Conservation (phyloP, 53 echinoderm and acorn worm genomes). For the Apostichopus leukothele region DNA sequence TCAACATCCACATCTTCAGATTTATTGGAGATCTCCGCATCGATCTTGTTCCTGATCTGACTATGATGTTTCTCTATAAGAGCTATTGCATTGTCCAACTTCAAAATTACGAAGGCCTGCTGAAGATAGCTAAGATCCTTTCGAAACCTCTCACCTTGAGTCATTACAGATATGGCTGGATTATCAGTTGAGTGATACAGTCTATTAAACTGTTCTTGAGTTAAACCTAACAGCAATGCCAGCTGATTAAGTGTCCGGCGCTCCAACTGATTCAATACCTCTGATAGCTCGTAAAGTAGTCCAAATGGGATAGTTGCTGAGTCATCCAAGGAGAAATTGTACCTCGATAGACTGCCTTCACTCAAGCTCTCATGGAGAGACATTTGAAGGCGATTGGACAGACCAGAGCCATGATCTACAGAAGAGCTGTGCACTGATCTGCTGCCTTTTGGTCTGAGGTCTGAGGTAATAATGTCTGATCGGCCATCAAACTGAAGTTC, state of each 20-base stretch:
- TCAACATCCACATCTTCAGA: too few species aligned
- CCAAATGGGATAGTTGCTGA: constrained; percentile 4
- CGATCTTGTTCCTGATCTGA: neutral
- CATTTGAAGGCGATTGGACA: too few species aligned
- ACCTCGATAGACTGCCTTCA: neutral
- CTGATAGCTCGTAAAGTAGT: constrained; percentile 12
- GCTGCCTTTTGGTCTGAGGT: too few species aligned
- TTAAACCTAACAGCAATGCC: constrained; percentile 21
- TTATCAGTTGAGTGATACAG: neutral
- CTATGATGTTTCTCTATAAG: neutral
- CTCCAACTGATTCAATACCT: neutral
- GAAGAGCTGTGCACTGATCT: too few species aligned
- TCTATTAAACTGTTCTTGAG: constrained; percentile 16
- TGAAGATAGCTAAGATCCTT: neutral
- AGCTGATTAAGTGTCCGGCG: constrained; percentile 6
- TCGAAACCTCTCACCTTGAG: neutral
- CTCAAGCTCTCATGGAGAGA: constrained; percentile 12
- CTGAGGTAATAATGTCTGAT: too few species aligned
- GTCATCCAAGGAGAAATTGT: neutral
- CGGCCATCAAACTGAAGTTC: neutral
- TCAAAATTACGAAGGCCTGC: neutral
- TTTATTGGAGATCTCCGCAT: too few species aligned
- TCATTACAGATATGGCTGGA: neutral
- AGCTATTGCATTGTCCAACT: neutral
- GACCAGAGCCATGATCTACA: constrained; percentile 11